Percentiles rank a stretch among this genome's conserved stretches.
These are phyloP conservation scores for Porites cylindrica DNA, from an alignment of 92 coral and sea anemone species.

Conservation along the genomic window DNA sequence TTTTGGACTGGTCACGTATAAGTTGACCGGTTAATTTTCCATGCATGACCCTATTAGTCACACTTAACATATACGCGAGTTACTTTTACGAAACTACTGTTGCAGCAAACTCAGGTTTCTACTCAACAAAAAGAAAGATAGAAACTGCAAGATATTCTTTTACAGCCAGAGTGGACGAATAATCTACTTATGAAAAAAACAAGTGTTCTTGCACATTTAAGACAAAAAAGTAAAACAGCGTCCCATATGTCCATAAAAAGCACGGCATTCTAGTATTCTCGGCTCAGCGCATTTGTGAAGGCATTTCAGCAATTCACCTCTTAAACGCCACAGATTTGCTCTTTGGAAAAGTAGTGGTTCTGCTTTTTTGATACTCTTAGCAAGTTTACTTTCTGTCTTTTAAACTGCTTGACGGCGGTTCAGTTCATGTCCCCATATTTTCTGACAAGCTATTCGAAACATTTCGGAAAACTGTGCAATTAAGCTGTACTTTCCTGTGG, in stretches of 20 bases:
- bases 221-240: too few relatives aligned
- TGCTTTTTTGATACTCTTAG: neutral
- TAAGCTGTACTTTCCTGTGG: neutral
- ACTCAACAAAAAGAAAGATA: neutral
- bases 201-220: too few relatives aligned
- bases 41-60: constrained; percentile 4
- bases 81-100: neutral
- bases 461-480: neutral
- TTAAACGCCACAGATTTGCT: neutral
- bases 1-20: neutral
- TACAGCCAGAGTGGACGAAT: neutral
- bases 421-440: neutral
- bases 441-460: neutral
- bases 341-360: neutral
- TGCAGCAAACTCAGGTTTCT: neutral
- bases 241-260: neutral
- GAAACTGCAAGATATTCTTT: neutral
- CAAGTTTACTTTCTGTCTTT: neutral
- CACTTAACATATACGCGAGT: neutral
- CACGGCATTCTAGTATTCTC: neutral
- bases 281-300: neutral
- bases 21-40: neutral
- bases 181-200: too few relatives aligned
- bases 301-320: constrained; percentile 11
- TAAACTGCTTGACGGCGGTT: neutral